Evolutionary conservation across 92 coral and sea anemone genomes (phyloP), one percentile per base, ranked within the genome.

Genomic region (Parazoanthus atlanticus): DNA sequence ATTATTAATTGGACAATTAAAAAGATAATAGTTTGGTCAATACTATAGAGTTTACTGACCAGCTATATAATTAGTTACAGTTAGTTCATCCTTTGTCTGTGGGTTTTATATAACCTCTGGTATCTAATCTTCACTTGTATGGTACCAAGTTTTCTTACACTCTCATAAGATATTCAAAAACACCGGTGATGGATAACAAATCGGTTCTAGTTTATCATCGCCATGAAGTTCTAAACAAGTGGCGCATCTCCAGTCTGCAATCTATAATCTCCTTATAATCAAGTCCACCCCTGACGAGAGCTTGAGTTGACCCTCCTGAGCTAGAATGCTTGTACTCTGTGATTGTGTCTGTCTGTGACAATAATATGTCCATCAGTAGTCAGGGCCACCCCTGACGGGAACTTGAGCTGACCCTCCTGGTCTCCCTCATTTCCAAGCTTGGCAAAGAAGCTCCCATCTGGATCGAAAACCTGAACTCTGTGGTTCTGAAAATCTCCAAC

Each of bases 281-380:
- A 92, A 84, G 47, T 93, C 93, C 36, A 94, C 82, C 26, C 95
- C 95, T n/a, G 95, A 82, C 31, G 96, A 93, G 86, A 94, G 92
- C 88, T 92, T 92, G 69, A 92, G 91, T 58, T 94, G 91, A 2
- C 95, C 96, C 66, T 28, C 23, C 81, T 36, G 32, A 73, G 8
- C 78, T 88, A 95, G 41, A 93, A 95, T 81, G 91, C 98, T 84
- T 95, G 98, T 11, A 95, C 93, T 81, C 98, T 76, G 89, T 95
- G 98, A 72, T 95, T 95, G 85, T 93, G 96, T 80, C 98, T 93
- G 86, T 95, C 98, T 26, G 98, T 94, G 33, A 95, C 96, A 36
- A 95, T 92, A 73, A 95, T 90, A 82, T 94, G 92, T 2, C 98
- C 98, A 86, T 95, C 98, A 28, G 86, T 85, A 16, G 94, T 91